Percentiles rank a stretch among this genome's conserved stretches.
These are phyloP conservation scores for Myrmecobius fasciatus DNA, from an alignment of 2,113 vertebrate species.

Conservation along the genomic window DNA sequence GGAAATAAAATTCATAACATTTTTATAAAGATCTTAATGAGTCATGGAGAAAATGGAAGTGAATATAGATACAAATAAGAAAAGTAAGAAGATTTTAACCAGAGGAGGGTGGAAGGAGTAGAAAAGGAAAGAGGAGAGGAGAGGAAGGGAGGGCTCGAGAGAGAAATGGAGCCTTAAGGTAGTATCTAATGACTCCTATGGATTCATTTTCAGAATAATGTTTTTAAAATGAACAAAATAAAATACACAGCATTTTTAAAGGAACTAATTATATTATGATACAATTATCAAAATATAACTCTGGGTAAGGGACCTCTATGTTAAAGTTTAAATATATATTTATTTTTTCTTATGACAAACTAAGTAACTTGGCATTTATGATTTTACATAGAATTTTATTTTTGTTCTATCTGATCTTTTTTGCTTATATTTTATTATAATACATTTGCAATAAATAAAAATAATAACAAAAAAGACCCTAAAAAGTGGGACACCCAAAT, in stretches of 20 bases:
- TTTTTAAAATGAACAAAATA: neutral
- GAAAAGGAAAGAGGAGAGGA: no score
- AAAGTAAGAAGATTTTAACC: neutral
- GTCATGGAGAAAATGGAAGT: neutral
- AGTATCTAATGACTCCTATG: neutral
- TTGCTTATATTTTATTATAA: neutral
- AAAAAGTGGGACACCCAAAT: constrained; percentile 34
- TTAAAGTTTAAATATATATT: neutral
- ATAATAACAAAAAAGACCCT: neutral
- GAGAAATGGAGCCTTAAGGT: no score
- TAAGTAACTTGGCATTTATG: neutral
- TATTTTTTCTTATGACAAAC: neutral
- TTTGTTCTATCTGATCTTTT: neutral
- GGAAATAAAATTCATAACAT: constrained; percentile 62
- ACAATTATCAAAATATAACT: neutral
- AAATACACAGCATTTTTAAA: neutral
- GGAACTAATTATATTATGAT: neutral
- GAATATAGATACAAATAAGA: neutral
- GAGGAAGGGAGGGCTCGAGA: no score
- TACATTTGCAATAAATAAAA: neutral
- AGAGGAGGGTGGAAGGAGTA: no score
- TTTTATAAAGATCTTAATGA: constrained; percentile 4
- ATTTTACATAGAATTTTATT: neutral
- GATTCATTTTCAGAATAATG: neutral
- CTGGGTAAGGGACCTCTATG: neutral